Base-by-base conservation (phyloP, 2,888 invertebrate genomes). In the Netelia virgata region DNA sequence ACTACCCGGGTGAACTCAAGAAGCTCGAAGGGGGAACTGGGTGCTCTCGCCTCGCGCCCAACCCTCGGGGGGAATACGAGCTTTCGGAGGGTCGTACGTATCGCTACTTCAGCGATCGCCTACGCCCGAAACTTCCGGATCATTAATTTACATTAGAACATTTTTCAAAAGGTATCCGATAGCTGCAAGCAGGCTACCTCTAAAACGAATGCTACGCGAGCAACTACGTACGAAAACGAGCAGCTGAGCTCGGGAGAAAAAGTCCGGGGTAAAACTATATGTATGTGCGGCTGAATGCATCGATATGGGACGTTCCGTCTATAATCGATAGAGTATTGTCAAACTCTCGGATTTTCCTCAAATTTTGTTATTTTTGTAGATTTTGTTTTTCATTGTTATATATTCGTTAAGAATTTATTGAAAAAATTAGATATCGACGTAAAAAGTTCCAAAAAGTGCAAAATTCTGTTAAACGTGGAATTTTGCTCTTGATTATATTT, bases 101-200 rank as follows among this genome's bases (percentile, higher is more conserved):
- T 86, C 86, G 79, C 70, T 77, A 76, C 84, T 82, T 68, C 47
- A 87, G 86, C 86, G 86, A 89, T 88, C 88, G 87, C 87, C 84
- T 88, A 77, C 74, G 82, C 86, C 87, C 76, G 43, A 88, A 91
- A 91, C 92, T 92, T 92, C 88, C 87, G 87, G 86, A 84, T 88
- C 91, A 91, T 92, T 92, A 92, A 92, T 92, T 92, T 91, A 89
- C 90, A 91, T 91, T 91, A 91, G 89, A 89, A 90, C 89, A 89
- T 91, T 90, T 92, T 91, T 91, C 91, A 91, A 89, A 89, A 88
- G 87, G 69, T 63, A 79, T 63, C 84, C 79, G 78, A 83, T 86
- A 84, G 85, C 77, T 80, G 73, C 76, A 74, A 84, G 77, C 82
- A 50, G 73, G 73, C 69, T 43, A 28, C 28, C 28, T 66, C 76